Evolutionary conservation across 2,888 invertebrate species (phyloP).

Genomic region (Antitype chi): DNA sequence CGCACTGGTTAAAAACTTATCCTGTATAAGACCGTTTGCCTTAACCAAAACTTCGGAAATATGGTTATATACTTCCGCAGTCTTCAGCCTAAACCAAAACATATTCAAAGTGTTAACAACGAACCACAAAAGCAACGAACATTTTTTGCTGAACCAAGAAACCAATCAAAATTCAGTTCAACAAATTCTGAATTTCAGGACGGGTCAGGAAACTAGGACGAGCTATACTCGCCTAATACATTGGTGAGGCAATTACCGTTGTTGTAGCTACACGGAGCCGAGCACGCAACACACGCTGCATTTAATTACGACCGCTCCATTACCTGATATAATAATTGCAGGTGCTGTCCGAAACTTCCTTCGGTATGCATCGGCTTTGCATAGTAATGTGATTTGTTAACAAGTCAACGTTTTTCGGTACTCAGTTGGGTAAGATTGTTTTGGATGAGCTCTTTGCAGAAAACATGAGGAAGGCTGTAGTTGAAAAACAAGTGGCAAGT

Average conservation of each 20-base stretch:
- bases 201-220: slow-evolving; percentile 64
- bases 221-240: slow-evolving; percentile 58
- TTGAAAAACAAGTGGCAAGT: not conserved
- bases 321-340: slow-evolving; percentile 63
- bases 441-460: not conserved
- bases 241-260: slow-evolving; percentile 61
- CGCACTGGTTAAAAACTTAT: no score
- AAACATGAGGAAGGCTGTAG: not conserved
- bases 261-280: slow-evolving; percentile 43
- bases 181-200: slow-evolving; percentile 50
- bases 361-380: slow-evolving; percentile 35
- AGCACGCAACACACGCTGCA: slow-evolving; percentile 64
- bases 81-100: not conserved
- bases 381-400: slow-evolving; percentile 40
- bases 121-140: not conserved
- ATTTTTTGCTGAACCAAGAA: slow-evolving; percentile 5
- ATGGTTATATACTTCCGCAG: not conserved
- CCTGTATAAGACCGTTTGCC: not conserved
- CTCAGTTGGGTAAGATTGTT: slow-evolving; percentile 6
- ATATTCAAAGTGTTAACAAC: not conserved
- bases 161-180: slow-evolving; percentile 17
- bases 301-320: slow-evolving; percentile 67
- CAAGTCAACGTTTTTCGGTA: slow-evolving; percentile 19
- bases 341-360: slow-evolving; percentile 52
- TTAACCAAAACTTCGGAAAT: not conserved